Evolutionary conservation across 2,797 vertebrate genomes (phyloP).

Genomic region (Spheniscus humboldti): DNA sequence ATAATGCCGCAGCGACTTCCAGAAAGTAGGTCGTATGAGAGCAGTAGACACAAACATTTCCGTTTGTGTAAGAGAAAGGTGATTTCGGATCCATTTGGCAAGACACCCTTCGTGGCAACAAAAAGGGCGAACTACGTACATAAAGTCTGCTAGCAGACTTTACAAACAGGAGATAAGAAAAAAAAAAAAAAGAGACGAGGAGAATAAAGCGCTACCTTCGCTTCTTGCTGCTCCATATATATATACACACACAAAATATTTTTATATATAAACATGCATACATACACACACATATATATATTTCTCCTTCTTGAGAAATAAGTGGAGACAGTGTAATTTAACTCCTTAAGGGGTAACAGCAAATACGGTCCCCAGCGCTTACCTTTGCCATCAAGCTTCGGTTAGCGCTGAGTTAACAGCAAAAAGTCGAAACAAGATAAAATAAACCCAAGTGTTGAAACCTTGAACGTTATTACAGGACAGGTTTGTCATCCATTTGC

Average conservation of each 20-base stretch:
- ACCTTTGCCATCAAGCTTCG: not conserved
- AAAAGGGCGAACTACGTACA: not conserved
- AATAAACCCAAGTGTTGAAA: not conserved
- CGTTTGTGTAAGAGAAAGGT: not conserved
- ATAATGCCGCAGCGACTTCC: not conserved
- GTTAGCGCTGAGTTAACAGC: fast-evolving
- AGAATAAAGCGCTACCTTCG: fast-evolving
- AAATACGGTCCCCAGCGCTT: not conserved
- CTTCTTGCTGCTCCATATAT: not conserved
- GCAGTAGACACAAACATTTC: fast-evolving
- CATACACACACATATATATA: not conserved
- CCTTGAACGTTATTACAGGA: not conserved
- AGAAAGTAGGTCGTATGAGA: not conserved
- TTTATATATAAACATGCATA: not conserved
- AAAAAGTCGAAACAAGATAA: not conserved
- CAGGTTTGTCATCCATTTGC: not conserved
- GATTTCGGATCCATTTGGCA: not conserved
- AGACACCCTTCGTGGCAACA: not conserved
- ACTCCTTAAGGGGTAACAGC: not conserved
- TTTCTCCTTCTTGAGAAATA: not conserved
- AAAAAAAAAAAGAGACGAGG: not conserved
- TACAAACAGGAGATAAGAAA: not conserved
- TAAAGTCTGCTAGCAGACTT: not conserved
- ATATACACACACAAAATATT: not conserved
- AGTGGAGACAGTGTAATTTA: not conserved